Conservation (phyloP, 1,140 invertebrate species). For the Diuraphis noxia region DNA sequence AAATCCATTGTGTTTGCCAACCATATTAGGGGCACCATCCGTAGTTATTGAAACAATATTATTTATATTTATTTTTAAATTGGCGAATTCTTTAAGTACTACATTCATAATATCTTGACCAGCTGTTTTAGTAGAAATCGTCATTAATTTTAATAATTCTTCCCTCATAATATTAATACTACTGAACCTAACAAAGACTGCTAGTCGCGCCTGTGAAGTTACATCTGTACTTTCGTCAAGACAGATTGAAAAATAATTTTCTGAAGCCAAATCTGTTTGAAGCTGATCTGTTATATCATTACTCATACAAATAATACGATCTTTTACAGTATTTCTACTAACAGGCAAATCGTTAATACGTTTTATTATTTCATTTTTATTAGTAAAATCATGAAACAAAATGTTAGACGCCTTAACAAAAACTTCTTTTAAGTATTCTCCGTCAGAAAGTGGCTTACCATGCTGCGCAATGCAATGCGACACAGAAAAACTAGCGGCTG, state of each 20-base stretch:
- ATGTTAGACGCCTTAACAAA: not conserved
- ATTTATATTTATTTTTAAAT: not conserved
- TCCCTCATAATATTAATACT: not conserved
- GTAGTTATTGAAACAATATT: slow-evolving; percentile 3
- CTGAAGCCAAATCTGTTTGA: not conserved
- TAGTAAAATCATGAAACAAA: not conserved
- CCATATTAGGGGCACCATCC: not conserved
- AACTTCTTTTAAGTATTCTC: slow-evolving; percentile 1
- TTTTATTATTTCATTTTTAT: not conserved
- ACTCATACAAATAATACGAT: slow-evolving; percentile 5
- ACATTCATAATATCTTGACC: not conserved
- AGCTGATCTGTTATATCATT: slow-evolving; percentile 11
- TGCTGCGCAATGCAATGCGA: not conserved
- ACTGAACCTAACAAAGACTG: not conserved
- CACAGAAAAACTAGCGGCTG: not conserved
- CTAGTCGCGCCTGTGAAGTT: not conserved
- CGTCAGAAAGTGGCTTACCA: too few relatives aligned
- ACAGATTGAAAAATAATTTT: not conserved
- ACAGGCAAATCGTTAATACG: not conserved
- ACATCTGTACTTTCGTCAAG: not conserved
- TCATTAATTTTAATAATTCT: not conserved
- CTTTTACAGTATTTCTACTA: slow-evolving; percentile 1
- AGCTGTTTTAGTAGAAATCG: not conserved
- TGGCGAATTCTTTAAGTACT: not conserved
- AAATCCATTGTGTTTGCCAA: not conserved